Conservation (phyloP, 2,888 invertebrate species). For the Lycophotia porphyrea region DNA sequence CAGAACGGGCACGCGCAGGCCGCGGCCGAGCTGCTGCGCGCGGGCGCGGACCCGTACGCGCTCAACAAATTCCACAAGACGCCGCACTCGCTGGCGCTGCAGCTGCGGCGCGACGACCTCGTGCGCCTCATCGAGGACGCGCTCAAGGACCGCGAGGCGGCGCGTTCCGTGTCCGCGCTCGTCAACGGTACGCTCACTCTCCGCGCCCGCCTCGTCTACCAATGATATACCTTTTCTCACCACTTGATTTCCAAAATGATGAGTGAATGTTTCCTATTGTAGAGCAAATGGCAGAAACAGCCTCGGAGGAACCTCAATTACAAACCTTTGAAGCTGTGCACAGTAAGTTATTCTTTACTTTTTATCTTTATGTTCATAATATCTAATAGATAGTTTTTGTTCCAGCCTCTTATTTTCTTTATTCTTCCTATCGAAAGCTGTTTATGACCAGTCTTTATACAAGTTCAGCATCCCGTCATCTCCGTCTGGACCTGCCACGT, state of each 20-base stretch:
- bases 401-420: not conserved
- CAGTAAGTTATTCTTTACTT: conserved; percentile 57
- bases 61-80: conserved; percentile 81
- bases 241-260: not conserved
- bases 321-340: conserved; percentile 66
- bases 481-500: not conserved
- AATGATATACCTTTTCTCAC: not conserved
- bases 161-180: conserved; percentile 66
- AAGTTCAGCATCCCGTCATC: not conserved
- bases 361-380: not conserved
- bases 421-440: not conserved
- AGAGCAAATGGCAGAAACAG: conserved; percentile 64
- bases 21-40: conserved; percentile 92
- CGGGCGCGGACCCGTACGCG: conserved; percentile 93
- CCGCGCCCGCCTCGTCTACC: not conserved
- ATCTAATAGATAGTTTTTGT: not conserved
- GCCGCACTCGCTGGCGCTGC: conserved; percentile 74
- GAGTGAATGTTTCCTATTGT: conserved; percentile 19
- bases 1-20: conserved; percentile 92
- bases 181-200: conserved; percentile 51
- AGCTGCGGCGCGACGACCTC: conserved; percentile 57
- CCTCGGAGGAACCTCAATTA: conserved; percentile 41
- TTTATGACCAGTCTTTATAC: not conserved
- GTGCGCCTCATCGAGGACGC: conserved; percentile 71
- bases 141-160: conserved; percentile 66